Conservation (phyloP, 2,113 vertebrate species). For the Pseudorasbora parva region DNA sequence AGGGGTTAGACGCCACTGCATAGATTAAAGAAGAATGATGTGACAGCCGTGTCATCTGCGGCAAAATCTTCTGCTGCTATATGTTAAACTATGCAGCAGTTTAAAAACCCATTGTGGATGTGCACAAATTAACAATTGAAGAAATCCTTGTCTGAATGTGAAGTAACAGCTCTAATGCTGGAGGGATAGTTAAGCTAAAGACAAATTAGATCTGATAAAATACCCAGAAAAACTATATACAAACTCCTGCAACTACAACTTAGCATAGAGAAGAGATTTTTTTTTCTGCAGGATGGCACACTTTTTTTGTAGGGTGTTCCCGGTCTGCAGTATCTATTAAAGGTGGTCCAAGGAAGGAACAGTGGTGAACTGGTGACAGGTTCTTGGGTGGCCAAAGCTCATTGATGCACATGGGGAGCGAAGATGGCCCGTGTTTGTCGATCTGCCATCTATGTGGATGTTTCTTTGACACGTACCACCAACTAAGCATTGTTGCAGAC, state of each 20-base stretch:
- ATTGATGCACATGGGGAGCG: too few species aligned
- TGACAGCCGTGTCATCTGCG: neutral
- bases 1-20: neutral
- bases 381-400: too few species aligned
- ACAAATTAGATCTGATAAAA: neutral
- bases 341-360: too few species aligned
- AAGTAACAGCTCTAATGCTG: neutral
- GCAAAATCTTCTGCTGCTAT: slow-evolving; percentile 51
- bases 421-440: too few species aligned
- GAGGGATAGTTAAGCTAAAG: neutral
- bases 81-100: slow-evolving; percentile 35
- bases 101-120: neutral
- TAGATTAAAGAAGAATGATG: slow-evolving; percentile 15
- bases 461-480: too few species aligned
- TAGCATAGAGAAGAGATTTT: too few species aligned
- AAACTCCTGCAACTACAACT: neutral
- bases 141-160: neutral
- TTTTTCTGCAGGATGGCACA: too few species aligned
- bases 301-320: too few species aligned
- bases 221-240: neutral
- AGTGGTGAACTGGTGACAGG: too few species aligned
- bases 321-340: too few species aligned
- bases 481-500: too few species aligned
- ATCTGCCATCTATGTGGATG: too few species aligned
- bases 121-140: neutral